Evolutionary conservation across 2,797 vertebrate species (phyloP), one percentile per base, ranked within the genome.

Genomic region (Falco concolor): DNA sequence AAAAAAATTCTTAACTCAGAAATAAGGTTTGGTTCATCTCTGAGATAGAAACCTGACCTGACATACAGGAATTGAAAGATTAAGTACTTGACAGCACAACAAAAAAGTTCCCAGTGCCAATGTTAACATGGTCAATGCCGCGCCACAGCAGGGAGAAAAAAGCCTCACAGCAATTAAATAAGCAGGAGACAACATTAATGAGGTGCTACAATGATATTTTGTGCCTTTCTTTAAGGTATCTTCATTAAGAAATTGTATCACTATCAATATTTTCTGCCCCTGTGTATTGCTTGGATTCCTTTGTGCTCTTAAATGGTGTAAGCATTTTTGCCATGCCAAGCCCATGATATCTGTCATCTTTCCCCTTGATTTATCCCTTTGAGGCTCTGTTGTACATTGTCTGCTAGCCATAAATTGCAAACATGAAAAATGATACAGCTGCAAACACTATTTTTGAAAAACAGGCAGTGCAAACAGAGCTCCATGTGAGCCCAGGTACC

Each of bases 391-490:
- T 77, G 52, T 84, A 65, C 79, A 42, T 50, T 53, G 87, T 87
- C 89, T 80, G 54, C 76, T 73, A 5, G 4, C 89, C 89, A 87
- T 25, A 94, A 84, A 93, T 22, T 76, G 79, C 89, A 86, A 82
- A 84, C 59, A 7, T 50, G 82, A 88, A 69, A 95, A 93, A 90
- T 30, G 50, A 92, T 79, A 94, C 79, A 89, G 90, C 84, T 89
- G 90, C 64, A 92, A 78, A 89, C 92, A 56, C 42, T 72, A 30
- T 59, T 91, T 94, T 19, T 72, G 82, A 91, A 81, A 84, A 89
- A 15, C 40, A 69, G 69, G 60, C 68, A 72, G n/a, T 49, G 79
- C 73, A 84, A 92, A 57, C 40, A 73, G 67, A 83, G 75, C 78
- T 89, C 81, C 13, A 30, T 16, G 73, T 87, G 79, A 94, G 82